A percentile compares a stretch with the other conserved stretches of the same genome.
These are phyloP conservation scores for Lepidotrigona ventralis DNA, from an alignment of 1,140 invertebrate genomes.

Conservation along the genomic window DNA sequence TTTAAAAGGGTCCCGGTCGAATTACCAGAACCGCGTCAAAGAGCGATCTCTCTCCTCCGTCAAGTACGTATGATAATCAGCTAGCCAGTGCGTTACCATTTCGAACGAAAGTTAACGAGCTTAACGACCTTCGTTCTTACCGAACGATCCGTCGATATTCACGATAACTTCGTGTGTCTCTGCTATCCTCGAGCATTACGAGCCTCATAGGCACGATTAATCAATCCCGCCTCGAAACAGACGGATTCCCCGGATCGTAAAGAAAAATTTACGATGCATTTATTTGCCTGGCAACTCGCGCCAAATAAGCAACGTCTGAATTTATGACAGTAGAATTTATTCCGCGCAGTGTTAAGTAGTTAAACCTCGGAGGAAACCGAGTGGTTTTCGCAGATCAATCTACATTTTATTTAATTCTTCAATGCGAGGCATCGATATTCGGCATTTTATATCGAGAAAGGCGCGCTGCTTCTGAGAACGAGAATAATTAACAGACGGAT, in stretches of 20 bases:
- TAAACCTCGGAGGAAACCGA: not conserved
- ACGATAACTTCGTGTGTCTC: not conserved
- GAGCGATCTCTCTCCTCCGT: not conserved
- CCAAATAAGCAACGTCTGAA: not conserved
- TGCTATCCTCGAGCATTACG: too few relatives aligned
- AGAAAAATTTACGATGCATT: constrained; percentile 15
- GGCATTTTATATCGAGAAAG: not conserved
- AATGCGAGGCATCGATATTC: not conserved
- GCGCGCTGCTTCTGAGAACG: not conserved
- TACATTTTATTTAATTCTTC: not conserved
- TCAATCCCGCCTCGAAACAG: not conserved
- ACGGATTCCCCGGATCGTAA: not conserved
- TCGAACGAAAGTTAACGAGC: constrained; percentile 59
- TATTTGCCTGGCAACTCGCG: not conserved
- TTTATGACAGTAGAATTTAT: too few relatives aligned
- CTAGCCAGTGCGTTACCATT: constrained; percentile 18
- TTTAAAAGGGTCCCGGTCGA: not conserved
- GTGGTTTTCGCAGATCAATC: not conserved
- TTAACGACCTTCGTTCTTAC: constrained; percentile 36
- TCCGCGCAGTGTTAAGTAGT: not conserved
- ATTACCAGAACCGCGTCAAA: not conserved
- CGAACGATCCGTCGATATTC: constrained; percentile 35
- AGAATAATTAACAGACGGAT: not conserved
- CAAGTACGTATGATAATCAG: constrained; percentile 24
- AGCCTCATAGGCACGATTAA: constrained; percentile 22